Evolutionary conservation across 30 jellyfish, hydroid and myxozoan genomes (phyloP).

Genomic region (Aurelia sp.): DNA sequence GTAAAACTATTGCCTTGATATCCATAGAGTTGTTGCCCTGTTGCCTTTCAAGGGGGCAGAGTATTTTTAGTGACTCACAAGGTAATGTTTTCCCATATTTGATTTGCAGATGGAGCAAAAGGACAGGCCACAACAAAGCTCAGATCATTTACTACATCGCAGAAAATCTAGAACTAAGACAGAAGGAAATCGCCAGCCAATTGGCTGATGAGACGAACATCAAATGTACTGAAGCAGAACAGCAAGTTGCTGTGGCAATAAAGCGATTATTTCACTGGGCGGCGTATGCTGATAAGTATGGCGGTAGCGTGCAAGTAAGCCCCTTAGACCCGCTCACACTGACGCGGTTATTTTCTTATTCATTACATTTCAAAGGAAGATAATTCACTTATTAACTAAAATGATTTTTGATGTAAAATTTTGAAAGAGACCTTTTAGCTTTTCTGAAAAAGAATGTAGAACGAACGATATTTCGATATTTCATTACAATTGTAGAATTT

Average conservation of each 20-base stretch:
- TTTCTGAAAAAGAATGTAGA: too few relatives aligned
- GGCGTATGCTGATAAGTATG: constrained; percentile 96
- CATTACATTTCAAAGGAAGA: too few relatives aligned
- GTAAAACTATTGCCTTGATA: too few relatives aligned
- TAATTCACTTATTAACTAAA: too few relatives aligned
- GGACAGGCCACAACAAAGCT: constrained; percentile 97
- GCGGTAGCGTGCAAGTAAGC: constrained; percentile 96
- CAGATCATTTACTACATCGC: constrained; percentile 92
- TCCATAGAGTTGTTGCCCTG: too few relatives aligned
- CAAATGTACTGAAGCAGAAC: constrained; percentile 55
- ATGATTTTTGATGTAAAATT: too few relatives aligned
- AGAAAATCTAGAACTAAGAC: constrained; percentile 82
- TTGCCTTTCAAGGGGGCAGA: too few relatives aligned
- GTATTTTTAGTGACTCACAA: not conserved
- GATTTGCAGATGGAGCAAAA: constrained; percentile 84
- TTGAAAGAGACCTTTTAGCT: too few relatives aligned
- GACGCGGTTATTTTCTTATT: too few relatives aligned
- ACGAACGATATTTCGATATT: too few relatives aligned
- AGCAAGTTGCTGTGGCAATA: constrained; percentile 72
- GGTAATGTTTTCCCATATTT: not conserved
- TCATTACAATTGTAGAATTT: too few relatives aligned
- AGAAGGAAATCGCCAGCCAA: constrained; percentile 69
- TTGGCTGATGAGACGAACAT: constrained; percentile 47
- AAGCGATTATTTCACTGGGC: constrained; percentile 97
- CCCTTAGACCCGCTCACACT: not conserved